These are phyloP conservation scores for Pogoniulus pusillus DNA, from an alignment of 2,797 vertebrate genomes.

Conservation along the genomic window DNA sequence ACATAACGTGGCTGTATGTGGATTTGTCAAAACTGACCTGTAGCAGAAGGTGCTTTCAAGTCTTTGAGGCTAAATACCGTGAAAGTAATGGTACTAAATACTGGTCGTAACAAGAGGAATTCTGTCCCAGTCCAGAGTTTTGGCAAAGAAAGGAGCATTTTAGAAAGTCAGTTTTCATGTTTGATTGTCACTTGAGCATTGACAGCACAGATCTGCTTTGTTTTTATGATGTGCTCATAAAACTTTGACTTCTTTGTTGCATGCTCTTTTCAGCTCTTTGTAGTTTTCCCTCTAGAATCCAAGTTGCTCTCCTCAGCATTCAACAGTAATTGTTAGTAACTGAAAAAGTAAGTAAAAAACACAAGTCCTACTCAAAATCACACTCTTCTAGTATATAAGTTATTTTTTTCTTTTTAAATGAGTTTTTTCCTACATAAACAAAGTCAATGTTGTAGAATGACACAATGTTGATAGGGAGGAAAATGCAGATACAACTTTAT, in stretches of 20 bases:
- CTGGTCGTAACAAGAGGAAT: neutral
- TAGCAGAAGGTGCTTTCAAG: neutral
- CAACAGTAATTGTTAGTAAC: neutral
- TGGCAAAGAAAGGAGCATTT: neutral
- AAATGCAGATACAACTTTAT: neutral
- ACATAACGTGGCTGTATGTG: neutral
- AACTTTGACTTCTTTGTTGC: neutral
- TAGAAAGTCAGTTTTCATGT: neutral
- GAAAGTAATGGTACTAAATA: neutral
- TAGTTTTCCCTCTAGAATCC: neutral
- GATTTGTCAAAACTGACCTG: neutral
- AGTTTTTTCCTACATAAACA: neutral
- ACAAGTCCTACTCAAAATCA: neutral
- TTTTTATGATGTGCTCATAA: neutral
- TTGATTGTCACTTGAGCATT: neutral
- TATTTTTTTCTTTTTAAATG: neutral
- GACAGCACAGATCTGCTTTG: neutral
- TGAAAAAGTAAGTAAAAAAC: neutral
- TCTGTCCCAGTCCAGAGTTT: neutral
- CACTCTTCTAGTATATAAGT: neutral
- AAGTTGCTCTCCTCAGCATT: neutral
- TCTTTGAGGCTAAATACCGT: neutral
- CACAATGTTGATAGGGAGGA: neutral
- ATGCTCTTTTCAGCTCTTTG: neutral
- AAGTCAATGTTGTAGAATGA: neutral